These are phyloP conservation scores for Sciurus vulgaris DNA, from an alignment of 2,797 vertebrate genomes.

Conservation along the genomic window DNA sequence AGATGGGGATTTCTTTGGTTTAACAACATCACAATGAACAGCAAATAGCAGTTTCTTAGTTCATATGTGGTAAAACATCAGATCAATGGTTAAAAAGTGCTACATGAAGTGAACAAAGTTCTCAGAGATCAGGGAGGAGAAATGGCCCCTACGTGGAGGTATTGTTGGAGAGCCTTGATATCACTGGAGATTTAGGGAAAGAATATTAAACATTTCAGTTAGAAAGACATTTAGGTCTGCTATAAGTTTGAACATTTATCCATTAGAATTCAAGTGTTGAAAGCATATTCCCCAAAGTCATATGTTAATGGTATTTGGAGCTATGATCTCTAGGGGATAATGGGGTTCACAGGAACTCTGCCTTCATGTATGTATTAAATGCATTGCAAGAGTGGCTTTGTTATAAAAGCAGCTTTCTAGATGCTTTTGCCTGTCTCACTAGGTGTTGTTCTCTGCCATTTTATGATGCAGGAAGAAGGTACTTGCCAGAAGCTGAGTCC, in stretches of 20 bases:
- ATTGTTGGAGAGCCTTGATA: not conserved
- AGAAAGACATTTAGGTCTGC: not conserved
- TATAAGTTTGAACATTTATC: not conserved
- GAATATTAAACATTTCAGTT: not conserved
- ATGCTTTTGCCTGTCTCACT: not conserved
- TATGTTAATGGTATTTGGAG: not conserved
- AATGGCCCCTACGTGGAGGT: rapidly evolving
- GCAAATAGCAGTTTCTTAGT: not conserved
- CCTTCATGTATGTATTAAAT: not conserved
- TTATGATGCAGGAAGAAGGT: not conserved
- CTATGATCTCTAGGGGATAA: not conserved
- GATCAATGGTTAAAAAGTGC: not conserved
- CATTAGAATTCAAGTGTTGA: not conserved
- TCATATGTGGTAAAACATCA: not conserved
- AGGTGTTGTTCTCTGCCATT: not conserved
- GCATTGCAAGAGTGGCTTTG: not conserved
- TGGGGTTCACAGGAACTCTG: not conserved
- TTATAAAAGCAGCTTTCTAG: not conserved
- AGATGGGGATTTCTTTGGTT: not conserved
- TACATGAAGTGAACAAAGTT: not conserved
- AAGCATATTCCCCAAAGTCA: too few relatives aligned
- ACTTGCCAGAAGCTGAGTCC: not conserved
- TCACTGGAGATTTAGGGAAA: not conserved
- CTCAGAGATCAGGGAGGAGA: not conserved
- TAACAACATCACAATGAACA: not conserved